These are phyloP conservation scores for Neodiprion fabricii DNA, from an alignment of 1,140 invertebrate species.

Conservation along the genomic window DNA sequence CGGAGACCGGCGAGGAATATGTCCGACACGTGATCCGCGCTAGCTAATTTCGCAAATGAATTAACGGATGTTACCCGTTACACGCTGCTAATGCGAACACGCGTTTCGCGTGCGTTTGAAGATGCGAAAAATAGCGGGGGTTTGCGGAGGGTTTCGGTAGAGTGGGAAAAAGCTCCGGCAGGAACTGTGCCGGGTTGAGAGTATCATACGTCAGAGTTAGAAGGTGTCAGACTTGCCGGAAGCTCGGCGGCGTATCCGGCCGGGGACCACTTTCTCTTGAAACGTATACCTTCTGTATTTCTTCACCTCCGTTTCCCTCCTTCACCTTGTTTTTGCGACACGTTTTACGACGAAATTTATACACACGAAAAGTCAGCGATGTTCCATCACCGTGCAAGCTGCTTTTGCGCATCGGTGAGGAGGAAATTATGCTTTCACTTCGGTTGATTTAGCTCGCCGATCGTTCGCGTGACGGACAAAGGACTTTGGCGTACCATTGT, in stretches of 20 bases:
- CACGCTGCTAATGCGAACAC: neutral
- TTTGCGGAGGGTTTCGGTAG: neutral
- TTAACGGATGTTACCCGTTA: neutral
- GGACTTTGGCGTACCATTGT: too few species aligned
- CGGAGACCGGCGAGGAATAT: too few species aligned
- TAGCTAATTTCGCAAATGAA: neutral
- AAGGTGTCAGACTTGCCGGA: neutral
- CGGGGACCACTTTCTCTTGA: neutral
- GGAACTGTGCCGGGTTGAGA: neutral
- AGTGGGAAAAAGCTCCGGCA: neutral
- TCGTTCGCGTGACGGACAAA: too few species aligned
- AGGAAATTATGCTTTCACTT: too few species aligned
- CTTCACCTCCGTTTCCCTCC: too few species aligned
- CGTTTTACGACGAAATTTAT: too few species aligned
- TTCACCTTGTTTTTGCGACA: too few species aligned
- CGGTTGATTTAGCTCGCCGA: too few species aligned
- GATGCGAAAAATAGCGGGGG: neutral
- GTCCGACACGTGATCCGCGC: too few species aligned
- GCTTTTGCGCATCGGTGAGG: too few species aligned
- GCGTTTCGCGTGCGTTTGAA: neutral
- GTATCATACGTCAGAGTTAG: constrained; percentile 4
- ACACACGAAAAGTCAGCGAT: too few species aligned
- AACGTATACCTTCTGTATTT: neutral
- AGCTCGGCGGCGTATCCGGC: neutral
- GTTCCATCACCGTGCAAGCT: too few species aligned